These are phyloP conservation scores for Pseudobourletiella spinata DNA, from an alignment of 1,140 invertebrate genomes.

Conservation along the genomic window DNA sequence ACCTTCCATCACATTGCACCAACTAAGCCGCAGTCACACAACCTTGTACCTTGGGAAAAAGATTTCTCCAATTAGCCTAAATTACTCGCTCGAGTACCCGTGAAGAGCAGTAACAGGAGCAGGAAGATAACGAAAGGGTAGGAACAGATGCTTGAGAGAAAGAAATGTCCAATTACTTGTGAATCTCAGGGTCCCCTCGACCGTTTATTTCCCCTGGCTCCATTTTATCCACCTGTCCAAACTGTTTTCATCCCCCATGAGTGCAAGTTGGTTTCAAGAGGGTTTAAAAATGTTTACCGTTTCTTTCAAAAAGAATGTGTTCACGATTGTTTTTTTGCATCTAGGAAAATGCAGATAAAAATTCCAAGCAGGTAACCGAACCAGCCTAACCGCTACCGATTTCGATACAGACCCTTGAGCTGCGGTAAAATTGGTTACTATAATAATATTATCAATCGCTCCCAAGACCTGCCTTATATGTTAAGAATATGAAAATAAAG, in stretches of 20 bases:
- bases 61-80: constrained; percentile 26
- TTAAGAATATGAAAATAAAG: too few species aligned
- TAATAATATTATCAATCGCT: too few species aligned
- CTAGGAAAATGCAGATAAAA: constrained; percentile 30
- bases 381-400: too few species aligned
- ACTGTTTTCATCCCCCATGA: constrained; percentile 69
- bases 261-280: constrained; percentile 57
- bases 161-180: constrained; percentile 76
- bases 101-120: constrained; percentile 24
- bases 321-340: too few species aligned
- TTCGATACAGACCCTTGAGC: too few species aligned
- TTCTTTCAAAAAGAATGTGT: neutral
- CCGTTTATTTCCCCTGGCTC: constrained; percentile 45
- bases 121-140: constrained; percentile 17
- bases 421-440: too few species aligned
- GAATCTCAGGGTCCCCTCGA: constrained; percentile 80
- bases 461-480: too few species aligned
- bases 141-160: constrained; percentile 32
- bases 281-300: neutral
- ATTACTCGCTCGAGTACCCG: constrained; percentile 14
- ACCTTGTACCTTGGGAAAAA: constrained; percentile 20
- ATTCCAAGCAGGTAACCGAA: constrained; percentile 15
- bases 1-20: constrained; percentile 21
- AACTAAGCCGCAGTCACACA: constrained; percentile 10
- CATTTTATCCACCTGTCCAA: constrained; percentile 30